Conservation (phyloP, 2,797 vertebrate genomes). For the Jordanella pulchra region DNA sequence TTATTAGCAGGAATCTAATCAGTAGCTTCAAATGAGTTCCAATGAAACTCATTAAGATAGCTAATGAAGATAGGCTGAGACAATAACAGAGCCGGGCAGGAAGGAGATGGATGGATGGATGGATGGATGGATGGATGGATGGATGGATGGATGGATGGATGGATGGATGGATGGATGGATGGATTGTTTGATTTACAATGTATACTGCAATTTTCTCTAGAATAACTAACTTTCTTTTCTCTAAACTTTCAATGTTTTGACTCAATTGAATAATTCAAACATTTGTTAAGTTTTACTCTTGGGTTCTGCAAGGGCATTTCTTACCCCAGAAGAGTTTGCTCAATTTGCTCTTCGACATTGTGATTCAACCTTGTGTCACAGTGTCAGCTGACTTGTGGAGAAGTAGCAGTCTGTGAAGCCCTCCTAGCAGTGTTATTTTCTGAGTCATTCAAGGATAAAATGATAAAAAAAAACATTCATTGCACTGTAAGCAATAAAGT, state of each 20-base stretch:
- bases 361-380: constrained; percentile 11
- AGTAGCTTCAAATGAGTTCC: constrained; percentile 73
- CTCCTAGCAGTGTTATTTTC: constrained; percentile 43
- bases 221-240: constrained; percentile 25
- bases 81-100: constrained; percentile 47
- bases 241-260: constrained; percentile 37
- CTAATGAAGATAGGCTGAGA: constrained; percentile 70
- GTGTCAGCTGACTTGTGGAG: constrained; percentile 21
- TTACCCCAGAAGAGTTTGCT: constrained; percentile 16
- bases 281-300: constrained; percentile 1
- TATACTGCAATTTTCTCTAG: neutral
- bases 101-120: constrained; percentile 3
- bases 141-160: constrained; percentile 1
- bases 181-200: neutral
- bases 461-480: constrained; percentile 10
- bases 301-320: neutral
- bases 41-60: constrained; percentile 77
- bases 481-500: constrained; percentile 26
- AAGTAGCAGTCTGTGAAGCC: constrained; percentile 17
- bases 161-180: constrained; percentile 3
- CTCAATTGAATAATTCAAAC: constrained; percentile 24
- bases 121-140: neutral
- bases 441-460: constrained; percentile 49
- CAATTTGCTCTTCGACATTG: constrained; percentile 18
- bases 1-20: constrained; percentile 77